Conservation (phyloP, 2,113 vertebrate species). For the Psilopsiagon aymara region DNA sequence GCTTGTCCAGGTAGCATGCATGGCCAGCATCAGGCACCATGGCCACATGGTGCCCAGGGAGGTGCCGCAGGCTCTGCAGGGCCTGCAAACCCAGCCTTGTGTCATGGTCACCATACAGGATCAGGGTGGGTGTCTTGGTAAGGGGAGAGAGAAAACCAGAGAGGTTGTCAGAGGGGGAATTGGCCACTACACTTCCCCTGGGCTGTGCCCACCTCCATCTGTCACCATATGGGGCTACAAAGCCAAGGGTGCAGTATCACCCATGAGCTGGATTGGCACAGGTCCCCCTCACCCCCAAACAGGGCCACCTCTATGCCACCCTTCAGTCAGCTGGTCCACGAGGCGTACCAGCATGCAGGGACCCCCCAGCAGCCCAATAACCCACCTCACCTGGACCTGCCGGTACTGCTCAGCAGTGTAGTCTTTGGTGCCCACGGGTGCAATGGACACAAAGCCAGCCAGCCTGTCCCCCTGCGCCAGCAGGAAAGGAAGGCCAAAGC, state of each 20-base stretch:
- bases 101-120: slow-evolving; percentile 89
- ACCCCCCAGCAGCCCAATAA: neutral
- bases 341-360: neutral
- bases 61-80: slow-evolving; percentile 85
- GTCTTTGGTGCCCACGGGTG: slow-evolving; percentile 86
- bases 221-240: fast-evolving
- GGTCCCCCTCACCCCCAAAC: neutral
- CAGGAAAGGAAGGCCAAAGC: slow-evolving; percentile 90
- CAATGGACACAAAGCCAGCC: slow-evolving; percentile 87
- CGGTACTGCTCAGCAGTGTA: slow-evolving; percentile 85
- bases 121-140: slow-evolving; percentile 88
- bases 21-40: slow-evolving; percentile 84
- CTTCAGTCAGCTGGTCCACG: neutral
- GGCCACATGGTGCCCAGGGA: slow-evolving; percentile 82
- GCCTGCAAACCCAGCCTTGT: slow-evolving; percentile 85
- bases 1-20: slow-evolving; percentile 93
- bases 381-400: slow-evolving; percentile 81
- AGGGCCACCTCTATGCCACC: neutral
- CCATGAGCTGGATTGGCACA: neutral
- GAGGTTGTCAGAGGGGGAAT: neutral
- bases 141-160: neutral
- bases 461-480: slow-evolving; percentile 79
- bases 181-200: neutral
- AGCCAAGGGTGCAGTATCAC: neutral
- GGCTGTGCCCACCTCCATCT: neutral